Conservation (phyloP, 2,113 vertebrate genomes). For the Oncorhynchus nerka region DNA sequence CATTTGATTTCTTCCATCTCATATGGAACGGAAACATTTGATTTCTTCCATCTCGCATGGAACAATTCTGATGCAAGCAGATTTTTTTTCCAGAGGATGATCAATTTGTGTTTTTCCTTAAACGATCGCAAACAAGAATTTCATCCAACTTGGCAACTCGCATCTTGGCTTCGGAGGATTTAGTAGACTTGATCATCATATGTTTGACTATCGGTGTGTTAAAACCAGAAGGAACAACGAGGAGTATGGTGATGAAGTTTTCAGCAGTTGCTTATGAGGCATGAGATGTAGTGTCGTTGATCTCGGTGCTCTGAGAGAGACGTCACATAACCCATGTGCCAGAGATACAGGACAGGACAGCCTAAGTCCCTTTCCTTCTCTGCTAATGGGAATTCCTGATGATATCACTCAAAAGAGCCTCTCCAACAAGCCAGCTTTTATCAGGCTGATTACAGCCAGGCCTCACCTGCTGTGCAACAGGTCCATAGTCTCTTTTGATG, state of each 20-base stretch:
- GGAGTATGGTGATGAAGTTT: background rate
- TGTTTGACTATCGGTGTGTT: background rate
- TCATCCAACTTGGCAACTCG: background rate
- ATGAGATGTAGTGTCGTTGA: background rate
- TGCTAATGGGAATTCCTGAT: conserved; percentile 5
- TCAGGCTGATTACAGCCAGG: conserved; percentile 5
- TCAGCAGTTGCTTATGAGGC: background rate
- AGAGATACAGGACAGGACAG: background rate
- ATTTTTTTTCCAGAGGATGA: background rate
- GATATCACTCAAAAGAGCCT: background rate
- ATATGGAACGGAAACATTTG: background rate
- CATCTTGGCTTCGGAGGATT: background rate
- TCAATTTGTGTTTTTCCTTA: background rate
- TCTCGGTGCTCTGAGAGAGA: background rate
- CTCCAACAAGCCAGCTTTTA: background rate
- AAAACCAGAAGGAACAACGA: background rate
- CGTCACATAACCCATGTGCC: conserved; percentile 1
- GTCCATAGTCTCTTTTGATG: background rate
- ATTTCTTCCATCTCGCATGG: background rate
- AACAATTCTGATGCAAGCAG: too few species aligned
- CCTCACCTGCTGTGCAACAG: background rate
- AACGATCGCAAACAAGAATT: background rate
- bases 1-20: background rate
- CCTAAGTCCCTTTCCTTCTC: background rate
- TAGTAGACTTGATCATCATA: background rate